Conservation (phyloP, 1,140 invertebrate species). For the Halesus radiatus region DNA sequence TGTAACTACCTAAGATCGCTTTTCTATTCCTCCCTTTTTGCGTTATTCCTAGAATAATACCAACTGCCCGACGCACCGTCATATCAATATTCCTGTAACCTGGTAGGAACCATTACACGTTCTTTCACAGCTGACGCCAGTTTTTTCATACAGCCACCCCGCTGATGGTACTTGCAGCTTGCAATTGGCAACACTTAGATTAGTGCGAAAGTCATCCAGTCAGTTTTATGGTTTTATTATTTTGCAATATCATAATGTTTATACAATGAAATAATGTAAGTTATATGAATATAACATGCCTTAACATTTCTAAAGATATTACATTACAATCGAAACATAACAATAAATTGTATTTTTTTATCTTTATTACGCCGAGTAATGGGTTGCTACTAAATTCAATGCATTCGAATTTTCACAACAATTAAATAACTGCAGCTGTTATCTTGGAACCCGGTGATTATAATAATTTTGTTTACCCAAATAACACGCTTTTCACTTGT, state of each 20-base stretch:
- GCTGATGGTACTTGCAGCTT: no score
- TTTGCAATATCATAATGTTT: slow-evolving; percentile 18
- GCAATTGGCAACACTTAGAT: background rate
- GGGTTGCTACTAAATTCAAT: background rate
- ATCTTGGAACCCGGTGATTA: background rate
- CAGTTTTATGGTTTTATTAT: slow-evolving; percentile 13
- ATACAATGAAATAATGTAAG: background rate
- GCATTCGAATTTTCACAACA: background rate
- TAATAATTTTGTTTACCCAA: no score
- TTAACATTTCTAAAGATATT: background rate
- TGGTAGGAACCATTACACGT: no score
- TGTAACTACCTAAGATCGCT: no score
- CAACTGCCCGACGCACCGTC: no score
- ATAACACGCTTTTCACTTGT: no score
- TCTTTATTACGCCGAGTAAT: background rate
- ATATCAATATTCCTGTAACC: no score
- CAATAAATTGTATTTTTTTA: background rate
- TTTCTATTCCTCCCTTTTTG: no score
- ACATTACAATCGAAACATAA: no score
- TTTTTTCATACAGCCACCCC: no score
- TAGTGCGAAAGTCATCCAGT: slow-evolving; percentile 26
- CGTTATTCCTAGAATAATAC: no score
- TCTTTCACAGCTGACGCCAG: no score
- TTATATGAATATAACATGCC: background rate
- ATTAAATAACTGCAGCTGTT: background rate